Evolutionary conservation across 2,113 vertebrate species (phyloP).

Genomic region (Amazona vittata): DNA sequence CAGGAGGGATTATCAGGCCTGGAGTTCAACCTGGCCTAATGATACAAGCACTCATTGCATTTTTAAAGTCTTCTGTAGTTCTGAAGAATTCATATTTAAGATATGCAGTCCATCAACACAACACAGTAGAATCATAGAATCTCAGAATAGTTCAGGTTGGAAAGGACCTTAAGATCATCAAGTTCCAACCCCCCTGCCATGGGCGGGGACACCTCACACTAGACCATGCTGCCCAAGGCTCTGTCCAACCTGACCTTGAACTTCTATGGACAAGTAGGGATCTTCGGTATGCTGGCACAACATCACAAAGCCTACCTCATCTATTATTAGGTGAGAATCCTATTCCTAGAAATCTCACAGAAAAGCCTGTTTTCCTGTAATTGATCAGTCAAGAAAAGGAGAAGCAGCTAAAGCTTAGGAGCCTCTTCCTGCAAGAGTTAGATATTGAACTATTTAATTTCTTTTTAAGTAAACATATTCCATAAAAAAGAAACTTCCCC

Average conservation of each 20-base stretch:
- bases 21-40: background rate
- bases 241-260: background rate
- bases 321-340: background rate
- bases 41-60: background rate
- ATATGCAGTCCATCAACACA: accelerated
- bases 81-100: background rate
- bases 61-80: background rate
- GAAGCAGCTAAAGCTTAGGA: background rate
- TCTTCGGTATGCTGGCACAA: background rate
- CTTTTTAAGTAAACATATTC: background rate
- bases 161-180: background rate
- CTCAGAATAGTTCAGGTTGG: background rate
- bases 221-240: background rate
- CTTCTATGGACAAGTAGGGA: background rate
- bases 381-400: background rate
- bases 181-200: background rate
- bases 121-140: background rate
- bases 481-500: background rate
- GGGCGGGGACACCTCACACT: background rate
- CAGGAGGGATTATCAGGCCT: background rate
- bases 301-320: background rate
- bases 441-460: background rate
- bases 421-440: background rate
- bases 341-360: background rate
- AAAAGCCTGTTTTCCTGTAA: background rate